Evolutionary conservation across 2,797 vertebrate species (phyloP).

Genomic region (Lycodopsis pacificus): DNA sequence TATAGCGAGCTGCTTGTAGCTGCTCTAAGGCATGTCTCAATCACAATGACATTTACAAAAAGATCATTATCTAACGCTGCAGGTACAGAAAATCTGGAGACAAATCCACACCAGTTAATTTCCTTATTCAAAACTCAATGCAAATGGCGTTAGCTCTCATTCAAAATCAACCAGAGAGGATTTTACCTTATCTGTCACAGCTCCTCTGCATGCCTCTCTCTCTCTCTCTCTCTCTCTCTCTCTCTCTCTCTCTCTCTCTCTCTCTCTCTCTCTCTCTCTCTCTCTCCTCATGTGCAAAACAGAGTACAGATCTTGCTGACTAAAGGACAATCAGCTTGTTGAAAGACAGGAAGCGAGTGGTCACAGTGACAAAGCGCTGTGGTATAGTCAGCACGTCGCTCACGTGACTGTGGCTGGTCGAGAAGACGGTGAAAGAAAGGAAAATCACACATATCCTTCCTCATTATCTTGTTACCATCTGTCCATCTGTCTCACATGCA

Average conservation of each 20-base stretch:
- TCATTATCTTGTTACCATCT: slow-evolving; percentile 27
- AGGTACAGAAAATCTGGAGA: slow-evolving; percentile 9
- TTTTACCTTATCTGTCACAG: slow-evolving; percentile 31
- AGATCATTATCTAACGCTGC: neutral
- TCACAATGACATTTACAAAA: neutral
- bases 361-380: slow-evolving; percentile 26
- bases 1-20: neutral
- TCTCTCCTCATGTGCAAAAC: slow-evolving; percentile 17
- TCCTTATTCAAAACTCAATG: slow-evolving; percentile 47
- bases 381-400: slow-evolving; percentile 20
- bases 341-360: slow-evolving; percentile 43
- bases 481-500: slow-evolving; percentile 62
- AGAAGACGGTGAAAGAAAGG: slow-evolving; percentile 26
- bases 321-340: slow-evolving; percentile 22
- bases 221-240: too few relatives aligned
- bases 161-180: slow-evolving; percentile 36
- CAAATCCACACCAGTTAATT: neutral
- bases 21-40: neutral
- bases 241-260: slow-evolving; percentile 3
- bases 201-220: slow-evolving; percentile 20
- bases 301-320: slow-evolving; percentile 42
- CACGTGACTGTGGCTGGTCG: slow-evolving; percentile 46
- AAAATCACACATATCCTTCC: slow-evolving; percentile 37
- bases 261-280: slow-evolving; percentile 3
- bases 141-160: slow-evolving; percentile 37